Evolutionary conservation across 1,140 invertebrate species (phyloP), one percentile per base, ranked within the genome.

Genomic region (Bombus waltoni): DNA sequence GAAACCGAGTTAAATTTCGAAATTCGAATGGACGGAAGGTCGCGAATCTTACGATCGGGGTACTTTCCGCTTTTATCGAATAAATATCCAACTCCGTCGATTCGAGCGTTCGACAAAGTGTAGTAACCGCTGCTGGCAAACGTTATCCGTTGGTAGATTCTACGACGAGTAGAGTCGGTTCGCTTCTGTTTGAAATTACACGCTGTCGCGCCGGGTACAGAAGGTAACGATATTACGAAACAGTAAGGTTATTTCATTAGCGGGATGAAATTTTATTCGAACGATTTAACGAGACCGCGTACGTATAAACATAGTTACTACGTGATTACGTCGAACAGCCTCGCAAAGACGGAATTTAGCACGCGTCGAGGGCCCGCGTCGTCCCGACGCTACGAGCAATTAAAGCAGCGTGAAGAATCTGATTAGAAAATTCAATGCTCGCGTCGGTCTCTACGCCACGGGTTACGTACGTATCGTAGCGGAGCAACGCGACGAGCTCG

Each of bases 341-440:
- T 78, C 8, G 59, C n/a, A 65, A 78, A 78, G 28, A 59, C 35
- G n/a, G 18, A 78, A 65, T 77, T 77, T 77, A 62, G n/a, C 28
- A 65, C 25, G 38, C 22, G 28, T 78, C 40, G 40, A 62, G 35
- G 10, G 1, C 15, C 25, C n/a, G 28, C n/a, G 28, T 32, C 25
- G 32, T 9, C 53, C 59, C 75, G 25, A 42, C n/a, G 40, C 22
- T 22, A 6, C 32, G 28, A 62, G 28, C 38, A 65, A 78, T 78
- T 78, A 78, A 62, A 42, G 59, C 38, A 65, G 57, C 59, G 57
- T 78, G 57, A 78, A 57, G 59, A 78, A 78, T 78, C 59, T 65
- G 40, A 78, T 65, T 78, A 78, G 57, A 78, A 78, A 65, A 78
- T 78, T 65, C n/a, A 65, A 11, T 25, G 57, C 59, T 42, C n/a